phyloP scores from a whole-genome alignment of 1,140 invertebrate species.

The Lasaia peninsularis region DNA sequence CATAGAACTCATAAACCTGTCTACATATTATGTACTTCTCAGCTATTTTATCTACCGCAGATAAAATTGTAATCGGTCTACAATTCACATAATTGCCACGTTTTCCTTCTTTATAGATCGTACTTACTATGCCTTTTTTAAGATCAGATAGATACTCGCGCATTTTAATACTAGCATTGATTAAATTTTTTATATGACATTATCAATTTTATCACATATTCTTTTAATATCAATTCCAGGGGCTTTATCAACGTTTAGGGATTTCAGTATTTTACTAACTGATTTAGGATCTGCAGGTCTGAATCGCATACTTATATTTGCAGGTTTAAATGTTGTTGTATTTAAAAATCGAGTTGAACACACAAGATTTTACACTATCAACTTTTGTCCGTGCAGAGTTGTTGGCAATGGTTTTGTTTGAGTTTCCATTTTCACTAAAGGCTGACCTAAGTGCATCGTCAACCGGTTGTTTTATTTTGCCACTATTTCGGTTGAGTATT shows the following conservation, averaged over 20 bases:
- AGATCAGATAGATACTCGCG: constrained; percentile 10
- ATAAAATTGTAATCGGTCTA: constrained; percentile 15
- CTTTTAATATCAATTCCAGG: no score
- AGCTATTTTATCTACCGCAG: constrained; percentile 15
- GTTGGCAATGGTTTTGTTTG: constrained; percentile 5
- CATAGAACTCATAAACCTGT: constrained; percentile 7
- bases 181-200: constrained; percentile 15
- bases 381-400: constrained; percentile 12
- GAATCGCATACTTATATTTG: constrained; percentile 9
- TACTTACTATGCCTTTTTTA: constrained; percentile 18
- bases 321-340: not conserved
- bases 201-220: constrained; percentile 10
- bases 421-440: constrained; percentile 3
- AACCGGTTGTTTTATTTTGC: constrained; percentile 12
- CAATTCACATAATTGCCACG: constrained; percentile 2
- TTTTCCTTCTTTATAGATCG: constrained; percentile 17
- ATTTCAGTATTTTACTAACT: constrained; percentile 12
- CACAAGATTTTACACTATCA: not conserved
- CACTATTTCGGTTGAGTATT: no score
- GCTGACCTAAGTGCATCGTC: constrained; percentile 8
- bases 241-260: constrained; percentile 10
- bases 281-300: not conserved
- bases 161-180: constrained; percentile 16
- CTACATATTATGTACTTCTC: constrained; percentile 20
- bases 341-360: constrained; percentile 11